Percentiles rank a stretch among this genome's conserved stretches.
Evolutionary conservation across 2,797 vertebrate species (phyloP).

Genomic region (Macropodus opercularis): DNA sequence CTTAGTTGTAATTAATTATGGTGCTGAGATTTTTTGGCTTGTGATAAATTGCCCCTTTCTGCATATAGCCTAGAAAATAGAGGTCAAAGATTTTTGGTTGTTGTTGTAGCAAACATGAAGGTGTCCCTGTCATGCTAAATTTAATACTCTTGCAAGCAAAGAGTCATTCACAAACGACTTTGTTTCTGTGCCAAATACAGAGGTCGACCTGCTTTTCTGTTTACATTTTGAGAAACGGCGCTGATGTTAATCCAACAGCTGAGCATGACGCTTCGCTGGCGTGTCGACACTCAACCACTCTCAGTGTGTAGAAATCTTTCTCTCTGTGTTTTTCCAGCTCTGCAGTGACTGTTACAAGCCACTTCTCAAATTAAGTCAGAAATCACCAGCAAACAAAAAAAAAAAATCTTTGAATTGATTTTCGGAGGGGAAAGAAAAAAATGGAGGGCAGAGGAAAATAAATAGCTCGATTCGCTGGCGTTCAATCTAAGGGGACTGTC

Average conservation of each 20-base stretch:
- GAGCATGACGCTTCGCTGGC: conserved; percentile 17
- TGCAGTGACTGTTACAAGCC: conserved; percentile 10
- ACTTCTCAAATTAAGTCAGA: conserved; percentile 52
- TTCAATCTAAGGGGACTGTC: conserved; percentile 78
- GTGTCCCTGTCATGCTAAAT: conserved; percentile 84
- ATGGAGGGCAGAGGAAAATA: conserved; percentile 68
- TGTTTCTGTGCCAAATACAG: conserved; percentile 74
- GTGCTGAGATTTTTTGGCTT: conserved; percentile 82
- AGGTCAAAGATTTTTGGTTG: conserved; percentile 85
- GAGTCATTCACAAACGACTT: conserved; percentile 76
- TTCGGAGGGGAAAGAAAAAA: conserved; percentile 55
- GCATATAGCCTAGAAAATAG: conserved; percentile 82
- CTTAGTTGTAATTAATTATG: conserved; percentile 90
- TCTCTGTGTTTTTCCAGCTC: conserved; percentile 28
- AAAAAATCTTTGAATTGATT: conserved; percentile 79
- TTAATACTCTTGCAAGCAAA: conserved; percentile 77
- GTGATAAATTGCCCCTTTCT: conserved; percentile 85
- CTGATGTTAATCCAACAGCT: conserved; percentile 32
- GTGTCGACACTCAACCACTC: conserved; percentile 1
- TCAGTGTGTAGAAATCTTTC: conserved; percentile 9
- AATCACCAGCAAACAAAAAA: conserved; percentile 68
- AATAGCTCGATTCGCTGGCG: conserved; percentile 76
- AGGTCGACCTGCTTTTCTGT: conserved; percentile 69
- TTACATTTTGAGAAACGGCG: conserved; percentile 58
- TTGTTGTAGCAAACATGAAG: conserved; percentile 84